Evolutionary conservation across 2,113 vertebrate genomes (phyloP), one percentile per base, ranked within the genome.

Genomic region (Proteles cristata): DNA sequence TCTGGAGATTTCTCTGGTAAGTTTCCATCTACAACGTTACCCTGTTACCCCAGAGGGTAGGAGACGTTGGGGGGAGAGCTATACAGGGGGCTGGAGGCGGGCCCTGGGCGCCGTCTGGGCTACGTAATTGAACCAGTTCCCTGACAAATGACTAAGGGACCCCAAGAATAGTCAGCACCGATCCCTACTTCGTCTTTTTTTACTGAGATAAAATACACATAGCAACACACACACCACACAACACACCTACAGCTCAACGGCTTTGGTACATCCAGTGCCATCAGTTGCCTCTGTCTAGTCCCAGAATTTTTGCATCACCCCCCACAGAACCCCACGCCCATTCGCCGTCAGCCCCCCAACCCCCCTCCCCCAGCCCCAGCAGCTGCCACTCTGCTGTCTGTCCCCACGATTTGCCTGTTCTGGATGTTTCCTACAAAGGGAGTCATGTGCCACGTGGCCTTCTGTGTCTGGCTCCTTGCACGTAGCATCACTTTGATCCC

Each of bases 241-340:
- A 12, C 12, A 12, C 69, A 71, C 35, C 39, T 39, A n/a, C 7
- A 4, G 31, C 35, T 33, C n/a, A 25, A 77, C 2, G n/a, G 63
- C 48, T 26, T 43, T 4, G 31, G 48, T 16, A 3, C 19, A 6
- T 11, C 7, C 12, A 2, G 8, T 5, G 25, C 26, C 2, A 9
- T 28, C 25, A 28, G 14, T 23, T 28, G 43, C 74, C 45, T 45
- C 39, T 10, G 45, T 19, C 43, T 11, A 5, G 28, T 10, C 76
- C 76, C 74, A 76, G 16, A 5, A 16, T 19, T 10, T 31, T 43
- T 12, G 10, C 39, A 12, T 65, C 39, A 2, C 26, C 58, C 35
- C 39, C 14, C 7, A 19, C 76, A 21, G 76, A 21, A 45, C 73
- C 73, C 73, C 73, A 48, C 12, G 7, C 21, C 73, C 39, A 14